phyloP scores from a whole-genome alignment of 1,140 invertebrate species.

The Myzus persicae region DNA sequence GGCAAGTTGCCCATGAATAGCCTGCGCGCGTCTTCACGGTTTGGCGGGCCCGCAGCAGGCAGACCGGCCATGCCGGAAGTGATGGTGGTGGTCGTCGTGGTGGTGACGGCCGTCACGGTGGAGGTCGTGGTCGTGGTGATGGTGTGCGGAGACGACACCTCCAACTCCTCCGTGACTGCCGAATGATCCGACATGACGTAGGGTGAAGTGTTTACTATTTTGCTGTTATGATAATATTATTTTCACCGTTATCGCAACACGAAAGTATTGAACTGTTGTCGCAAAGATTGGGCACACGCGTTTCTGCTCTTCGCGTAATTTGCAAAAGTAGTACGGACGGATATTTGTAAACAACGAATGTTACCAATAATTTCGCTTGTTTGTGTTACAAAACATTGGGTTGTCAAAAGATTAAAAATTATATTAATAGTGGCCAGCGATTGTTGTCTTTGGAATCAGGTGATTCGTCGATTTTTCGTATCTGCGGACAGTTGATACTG shows the following conservation, averaged over 20 bases:
- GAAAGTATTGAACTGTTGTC: background rate
- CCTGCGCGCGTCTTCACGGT: background rate
- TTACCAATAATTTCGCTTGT: background rate
- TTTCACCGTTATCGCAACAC: no score
- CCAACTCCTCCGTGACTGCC: background rate
- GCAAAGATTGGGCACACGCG: background rate
- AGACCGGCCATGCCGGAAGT: background rate
- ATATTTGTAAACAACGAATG: background rate
- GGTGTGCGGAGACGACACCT: background rate
- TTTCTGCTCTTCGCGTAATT: background rate
- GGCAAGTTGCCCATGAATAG: constrained; percentile 41
- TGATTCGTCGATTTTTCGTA: background rate
- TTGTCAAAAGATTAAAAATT: background rate
- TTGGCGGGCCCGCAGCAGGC: background rate
- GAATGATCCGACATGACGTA: background rate
- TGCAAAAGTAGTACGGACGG: background rate
- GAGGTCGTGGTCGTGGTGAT: background rate
- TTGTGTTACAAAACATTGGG: background rate
- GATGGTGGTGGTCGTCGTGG: background rate
- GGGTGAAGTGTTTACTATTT: background rate
- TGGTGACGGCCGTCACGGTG: no score
- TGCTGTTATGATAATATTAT: background rate
- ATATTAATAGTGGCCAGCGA: background rate
- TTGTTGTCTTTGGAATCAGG: background rate
- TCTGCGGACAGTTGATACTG: background rate